Evolutionary conservation across 2,797 vertebrate species (phyloP), one percentile per base, ranked within the genome.

Genomic region (Macroramphosus scolopax): DNA sequence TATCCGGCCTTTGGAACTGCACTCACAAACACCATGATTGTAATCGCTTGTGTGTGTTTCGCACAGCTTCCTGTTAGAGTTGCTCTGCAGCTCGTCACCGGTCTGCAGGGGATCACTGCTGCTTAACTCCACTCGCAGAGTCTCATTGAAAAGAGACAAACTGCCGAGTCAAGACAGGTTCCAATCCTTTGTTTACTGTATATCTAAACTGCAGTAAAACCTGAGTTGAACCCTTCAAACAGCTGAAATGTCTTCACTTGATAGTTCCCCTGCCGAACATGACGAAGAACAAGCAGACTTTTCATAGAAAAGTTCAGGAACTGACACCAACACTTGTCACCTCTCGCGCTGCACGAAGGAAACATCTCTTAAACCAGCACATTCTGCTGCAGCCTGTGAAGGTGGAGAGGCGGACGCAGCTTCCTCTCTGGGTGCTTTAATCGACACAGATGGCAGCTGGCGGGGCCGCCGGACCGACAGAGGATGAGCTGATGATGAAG

Each of bases 251-350:
- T 25, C n/a, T 25, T 17, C 2, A 9, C 20, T 39, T 4, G 35
- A 12, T 3, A 11, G 14, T n/a, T n/a, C n/a, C n/a, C 12, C 6
- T 1, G 5, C 17, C 9, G 24, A 3, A 6, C 6, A 4, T 1
- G n/a, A 16, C 26, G 6, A 15, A 2, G 8, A 14, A 36, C 10
- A 29, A 29, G 11, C 11, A 3, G 28, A 10, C 13, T 5, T 66
- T 72, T 59, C 56, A 49, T 13, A 60, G 47, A 71, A 56, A 5
- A 40, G 42, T 45, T 72, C 77, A 73, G 68, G 73, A 77, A 77
- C 53, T 64, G 44, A 46, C 17, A 55, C 33, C 16, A 47, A 60
- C n/a, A n/a, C 26, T 12, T 51, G 13, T 38, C 49, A 17, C 61
- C 13, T 45, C 17, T 17, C 36, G 14, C 12, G 22, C 22, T 53